Evolutionary conservation across 2,113 vertebrate genomes (phyloP).

Genomic region (Petrocephalus zakoni): DNA sequence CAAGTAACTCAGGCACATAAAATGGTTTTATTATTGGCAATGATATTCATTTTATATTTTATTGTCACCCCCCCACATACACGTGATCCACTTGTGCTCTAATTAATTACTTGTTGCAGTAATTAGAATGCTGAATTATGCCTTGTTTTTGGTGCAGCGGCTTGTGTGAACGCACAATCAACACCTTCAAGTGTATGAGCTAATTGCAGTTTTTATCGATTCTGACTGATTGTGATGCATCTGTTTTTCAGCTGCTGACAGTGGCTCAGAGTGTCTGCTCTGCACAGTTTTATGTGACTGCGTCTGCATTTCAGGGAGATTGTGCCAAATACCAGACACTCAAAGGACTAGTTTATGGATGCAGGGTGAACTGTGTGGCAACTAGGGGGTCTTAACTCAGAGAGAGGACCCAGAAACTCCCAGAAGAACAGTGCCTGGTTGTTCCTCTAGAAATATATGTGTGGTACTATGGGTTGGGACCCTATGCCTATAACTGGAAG

Average conservation of each 20-base stretch:
- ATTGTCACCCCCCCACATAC: background rate
- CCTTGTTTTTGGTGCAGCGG: background rate
- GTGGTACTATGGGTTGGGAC: background rate
- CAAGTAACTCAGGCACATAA: background rate
- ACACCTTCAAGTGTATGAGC: slow-evolving; percentile 3
- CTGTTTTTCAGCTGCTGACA: background rate
- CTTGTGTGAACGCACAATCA: background rate
- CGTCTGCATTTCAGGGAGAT: background rate
- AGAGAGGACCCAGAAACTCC: background rate
- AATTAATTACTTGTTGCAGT: slow-evolving; percentile 7
- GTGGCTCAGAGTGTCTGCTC: background rate
- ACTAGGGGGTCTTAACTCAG: background rate
- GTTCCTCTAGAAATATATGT: background rate
- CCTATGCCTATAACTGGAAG: background rate
- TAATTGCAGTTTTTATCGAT: slow-evolving; percentile 4
- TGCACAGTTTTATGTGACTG: background rate
- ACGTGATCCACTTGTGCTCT: background rate
- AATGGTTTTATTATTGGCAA: background rate
- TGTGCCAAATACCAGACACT: background rate
- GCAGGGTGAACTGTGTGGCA: background rate
- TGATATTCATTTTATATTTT: slow-evolving; percentile 3
- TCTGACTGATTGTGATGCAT: background rate
- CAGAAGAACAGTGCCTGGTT: background rate
- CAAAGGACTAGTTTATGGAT: background rate
- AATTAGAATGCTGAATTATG: slow-evolving; percentile 6